A percentile compares a stretch with the other conserved stretches of the same genome.
Conservation (phyloP, 2,797 vertebrate genomes). For the Pempheris klunzingeri region DNA sequence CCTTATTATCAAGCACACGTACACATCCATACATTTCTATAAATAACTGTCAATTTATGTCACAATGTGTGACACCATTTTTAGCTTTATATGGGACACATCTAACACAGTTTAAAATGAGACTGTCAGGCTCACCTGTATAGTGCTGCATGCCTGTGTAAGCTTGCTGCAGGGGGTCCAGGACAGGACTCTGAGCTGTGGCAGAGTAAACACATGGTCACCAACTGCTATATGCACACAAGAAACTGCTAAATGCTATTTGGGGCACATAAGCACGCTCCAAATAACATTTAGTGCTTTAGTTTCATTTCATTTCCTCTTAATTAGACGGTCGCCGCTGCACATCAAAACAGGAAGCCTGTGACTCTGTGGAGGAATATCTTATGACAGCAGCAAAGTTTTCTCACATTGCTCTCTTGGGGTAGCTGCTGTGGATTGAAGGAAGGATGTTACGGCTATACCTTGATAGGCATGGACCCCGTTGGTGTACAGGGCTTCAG, state of each 20-base stretch:
- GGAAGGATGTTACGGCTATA: constrained; percentile 60
- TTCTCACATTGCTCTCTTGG: neutral
- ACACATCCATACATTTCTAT: neutral
- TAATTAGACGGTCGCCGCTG: constrained; percentile 33
- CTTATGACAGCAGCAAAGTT: neutral
- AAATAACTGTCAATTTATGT: constrained; percentile 2
- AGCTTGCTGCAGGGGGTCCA: constrained; percentile 94
- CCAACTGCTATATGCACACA: constrained; percentile 28
- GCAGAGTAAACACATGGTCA: constrained; percentile 61
- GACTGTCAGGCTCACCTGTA: constrained; percentile 86
- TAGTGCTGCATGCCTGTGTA: constrained; percentile 97
- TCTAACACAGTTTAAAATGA: neutral
- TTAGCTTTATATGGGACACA: neutral
- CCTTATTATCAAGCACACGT: neutral
- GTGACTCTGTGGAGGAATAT: constrained; percentile 13
- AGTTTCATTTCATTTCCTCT: constrained; percentile 50
- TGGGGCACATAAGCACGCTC: constrained; percentile 56
- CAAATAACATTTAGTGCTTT: constrained; percentile 50
- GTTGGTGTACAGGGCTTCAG: constrained; percentile 93
- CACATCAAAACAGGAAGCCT: constrained; percentile 20
- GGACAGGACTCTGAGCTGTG: constrained; percentile 93
- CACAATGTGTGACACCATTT: neutral
- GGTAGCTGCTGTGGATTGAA: neutral
- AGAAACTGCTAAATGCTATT: constrained; percentile 42
- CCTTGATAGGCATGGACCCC: constrained; percentile 95